These are phyloP conservation scores for Hirudinaria manillensis DNA, from an alignment of 2,888 invertebrate genomes.

Conservation along the genomic window DNA sequence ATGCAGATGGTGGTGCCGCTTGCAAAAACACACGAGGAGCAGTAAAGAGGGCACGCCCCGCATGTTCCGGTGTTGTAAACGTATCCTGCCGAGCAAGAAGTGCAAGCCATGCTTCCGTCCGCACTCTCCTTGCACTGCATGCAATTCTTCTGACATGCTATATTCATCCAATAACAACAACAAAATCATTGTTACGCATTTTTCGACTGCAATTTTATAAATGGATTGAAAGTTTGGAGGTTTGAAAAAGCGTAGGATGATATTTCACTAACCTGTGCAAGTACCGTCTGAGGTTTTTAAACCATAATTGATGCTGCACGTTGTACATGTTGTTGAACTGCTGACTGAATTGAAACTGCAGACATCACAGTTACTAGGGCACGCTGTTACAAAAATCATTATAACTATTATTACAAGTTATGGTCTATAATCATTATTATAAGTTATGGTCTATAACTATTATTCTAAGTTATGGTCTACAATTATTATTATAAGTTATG, in stretches of 20 bases:
- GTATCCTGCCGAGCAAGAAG: constrained; percentile 29
- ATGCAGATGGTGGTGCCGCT: constrained; percentile 33
- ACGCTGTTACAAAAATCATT: constrained; percentile 26
- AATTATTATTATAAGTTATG: too few species aligned
- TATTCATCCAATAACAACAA: not conserved
- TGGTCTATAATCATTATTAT: not conserved
- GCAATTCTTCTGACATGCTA: constrained; percentile 36
- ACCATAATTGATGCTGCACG: constrained; percentile 32
- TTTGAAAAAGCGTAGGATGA: too few species aligned
- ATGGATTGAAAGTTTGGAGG: too few species aligned
- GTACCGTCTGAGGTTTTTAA: constrained; percentile 33
- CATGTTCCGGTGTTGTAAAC: constrained; percentile 35
- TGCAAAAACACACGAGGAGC: constrained; percentile 26
- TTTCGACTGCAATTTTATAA: too few species aligned
- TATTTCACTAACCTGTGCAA: constrained; percentile 29
- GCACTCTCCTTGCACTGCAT: constrained; percentile 28
- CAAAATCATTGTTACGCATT: not conserved
- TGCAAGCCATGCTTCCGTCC: constrained; percentile 33
- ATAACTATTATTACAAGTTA: not conserved
- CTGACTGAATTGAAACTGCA: constrained; percentile 33
- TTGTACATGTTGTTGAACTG: constrained; percentile 28
- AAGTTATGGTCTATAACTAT: too few species aligned
- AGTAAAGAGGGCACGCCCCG: constrained; percentile 34
- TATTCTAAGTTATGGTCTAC: too few species aligned
- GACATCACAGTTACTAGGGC: constrained; percentile 34